Percentiles rank a stretch among this genome's conserved stretches.
Conservation (phyloP, 2,113 vertebrate species). For the Prolemur simus region DNA sequence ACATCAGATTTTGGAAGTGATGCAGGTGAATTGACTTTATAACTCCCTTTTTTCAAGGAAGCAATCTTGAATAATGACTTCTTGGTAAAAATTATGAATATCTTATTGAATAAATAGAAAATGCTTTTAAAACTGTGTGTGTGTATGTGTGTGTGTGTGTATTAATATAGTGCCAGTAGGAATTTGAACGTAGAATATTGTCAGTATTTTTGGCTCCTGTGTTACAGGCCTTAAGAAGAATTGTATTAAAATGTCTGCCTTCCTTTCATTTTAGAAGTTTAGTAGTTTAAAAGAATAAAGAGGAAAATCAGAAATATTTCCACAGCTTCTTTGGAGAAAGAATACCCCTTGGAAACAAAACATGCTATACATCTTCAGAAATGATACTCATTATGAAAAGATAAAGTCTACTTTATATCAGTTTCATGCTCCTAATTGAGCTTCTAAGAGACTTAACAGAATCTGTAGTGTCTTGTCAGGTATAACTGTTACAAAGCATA, state of each 20-base stretch:
- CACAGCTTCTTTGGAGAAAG: neutral
- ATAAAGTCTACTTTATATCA: neutral
- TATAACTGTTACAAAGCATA: neutral
- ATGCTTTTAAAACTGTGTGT: neutral
- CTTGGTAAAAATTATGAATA: neutral
- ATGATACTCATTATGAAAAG: neutral
- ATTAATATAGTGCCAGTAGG: neutral
- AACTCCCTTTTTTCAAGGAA: neutral
- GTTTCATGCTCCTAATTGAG: neutral
- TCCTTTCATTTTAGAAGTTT: neutral
- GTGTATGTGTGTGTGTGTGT: neutral
- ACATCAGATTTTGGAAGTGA: neutral
- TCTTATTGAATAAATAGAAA: neutral
- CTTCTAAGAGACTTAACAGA: neutral
- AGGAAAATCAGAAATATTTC: neutral
- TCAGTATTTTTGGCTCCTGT: neutral
- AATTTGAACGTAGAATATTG: neutral
- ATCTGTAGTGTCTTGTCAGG: neutral
- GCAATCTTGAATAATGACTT: neutral
- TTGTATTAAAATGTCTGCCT: neutral
- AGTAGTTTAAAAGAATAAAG: neutral
- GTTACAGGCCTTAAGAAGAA: neutral
- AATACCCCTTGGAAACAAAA: neutral
- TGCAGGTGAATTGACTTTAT: neutral
- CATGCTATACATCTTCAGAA: neutral